Percentiles rank a stretch among this genome's conserved stretches.
These are phyloP conservation scores for Archocentrus centrarchus DNA, from an alignment of 2,113 vertebrate species.

Conservation along the genomic window DNA sequence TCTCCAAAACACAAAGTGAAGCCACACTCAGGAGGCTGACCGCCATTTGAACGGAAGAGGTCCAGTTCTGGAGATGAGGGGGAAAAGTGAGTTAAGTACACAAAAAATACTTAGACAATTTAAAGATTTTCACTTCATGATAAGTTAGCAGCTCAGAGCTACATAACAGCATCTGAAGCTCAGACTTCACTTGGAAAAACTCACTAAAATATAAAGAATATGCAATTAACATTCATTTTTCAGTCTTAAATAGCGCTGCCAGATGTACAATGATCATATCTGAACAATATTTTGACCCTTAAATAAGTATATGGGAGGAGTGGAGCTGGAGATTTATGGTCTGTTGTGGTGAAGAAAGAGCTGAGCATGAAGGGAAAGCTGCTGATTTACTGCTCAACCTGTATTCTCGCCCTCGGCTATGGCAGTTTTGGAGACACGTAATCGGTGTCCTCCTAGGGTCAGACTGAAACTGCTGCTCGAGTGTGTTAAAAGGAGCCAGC, in stretches of 20 bases:
- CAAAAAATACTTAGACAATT: not conserved
- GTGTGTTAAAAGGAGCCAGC: too few species aligned
- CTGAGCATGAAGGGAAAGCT: not conserved
- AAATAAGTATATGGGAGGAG: not conserved
- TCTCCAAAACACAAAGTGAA: slow-evolving; percentile 88
- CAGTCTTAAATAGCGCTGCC: not conserved
- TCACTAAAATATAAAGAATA: not conserved
- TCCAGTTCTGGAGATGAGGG: slow-evolving; percentile 76
- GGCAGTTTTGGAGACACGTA: accelerated
- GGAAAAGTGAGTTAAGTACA: not conserved
- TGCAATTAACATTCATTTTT: not conserved
- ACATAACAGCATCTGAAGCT: too few species aligned
- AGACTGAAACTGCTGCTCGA: not conserved
- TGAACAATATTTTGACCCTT: too few species aligned
- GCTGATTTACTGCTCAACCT: not conserved
- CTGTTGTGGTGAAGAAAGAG: too few species aligned
- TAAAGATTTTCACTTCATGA: accelerated
- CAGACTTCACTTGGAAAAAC: too few species aligned
- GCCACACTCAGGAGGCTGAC: slow-evolving; percentile 76
- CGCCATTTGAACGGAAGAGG: slow-evolving; percentile 65
- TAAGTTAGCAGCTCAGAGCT: not conserved
- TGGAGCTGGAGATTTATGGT: not conserved
- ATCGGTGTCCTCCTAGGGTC: not conserved
- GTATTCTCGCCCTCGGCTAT: not conserved
- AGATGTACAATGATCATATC: not conserved